Evolutionary conservation across 2,888 invertebrate species (phyloP).

Genomic region (Euproctis similis): DNA sequence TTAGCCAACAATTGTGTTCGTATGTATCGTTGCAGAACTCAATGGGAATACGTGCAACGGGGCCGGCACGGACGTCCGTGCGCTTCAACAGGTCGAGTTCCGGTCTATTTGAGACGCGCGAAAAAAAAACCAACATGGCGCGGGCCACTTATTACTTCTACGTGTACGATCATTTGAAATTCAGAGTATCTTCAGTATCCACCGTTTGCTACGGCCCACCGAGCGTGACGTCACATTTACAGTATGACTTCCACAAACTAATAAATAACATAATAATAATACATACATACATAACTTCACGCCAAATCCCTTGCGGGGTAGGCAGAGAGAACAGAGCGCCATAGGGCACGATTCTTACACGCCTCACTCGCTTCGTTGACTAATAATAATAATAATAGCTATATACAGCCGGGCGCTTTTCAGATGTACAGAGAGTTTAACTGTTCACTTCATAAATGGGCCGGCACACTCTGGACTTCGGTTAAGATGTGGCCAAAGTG

Average conservation of each 20-base stretch:
- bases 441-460: too few relatives aligned
- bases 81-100: constrained; percentile 45
- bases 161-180: constrained; percentile 43
- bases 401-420: too few relatives aligned
- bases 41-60: constrained; percentile 27
- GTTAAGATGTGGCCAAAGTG: too few relatives aligned
- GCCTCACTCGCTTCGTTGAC: too few relatives aligned
- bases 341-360: too few relatives aligned
- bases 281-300: too few relatives aligned
- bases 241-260: constrained; percentile 25
- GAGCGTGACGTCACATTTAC: constrained; percentile 42
- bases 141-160: constrained; percentile 35
- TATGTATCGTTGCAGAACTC: constrained; percentile 17
- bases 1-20: constrained; percentile 5
- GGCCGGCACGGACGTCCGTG: constrained; percentile 37
- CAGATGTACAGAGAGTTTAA: too few relatives aligned
- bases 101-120: constrained; percentile 49
- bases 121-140: constrained; percentile 44
- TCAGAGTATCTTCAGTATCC: constrained; percentile 41
- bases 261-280: too few relatives aligned
- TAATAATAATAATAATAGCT: too few relatives aligned
- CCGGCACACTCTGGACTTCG: too few relatives aligned
- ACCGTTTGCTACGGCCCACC: constrained; percentile 25
- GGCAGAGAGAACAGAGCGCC: too few relatives aligned
- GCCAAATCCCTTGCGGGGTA: too few relatives aligned